phyloP scores from a whole-genome alignment of 2,113 vertebrate genomes.

The Manacus vitellinus region DNA sequence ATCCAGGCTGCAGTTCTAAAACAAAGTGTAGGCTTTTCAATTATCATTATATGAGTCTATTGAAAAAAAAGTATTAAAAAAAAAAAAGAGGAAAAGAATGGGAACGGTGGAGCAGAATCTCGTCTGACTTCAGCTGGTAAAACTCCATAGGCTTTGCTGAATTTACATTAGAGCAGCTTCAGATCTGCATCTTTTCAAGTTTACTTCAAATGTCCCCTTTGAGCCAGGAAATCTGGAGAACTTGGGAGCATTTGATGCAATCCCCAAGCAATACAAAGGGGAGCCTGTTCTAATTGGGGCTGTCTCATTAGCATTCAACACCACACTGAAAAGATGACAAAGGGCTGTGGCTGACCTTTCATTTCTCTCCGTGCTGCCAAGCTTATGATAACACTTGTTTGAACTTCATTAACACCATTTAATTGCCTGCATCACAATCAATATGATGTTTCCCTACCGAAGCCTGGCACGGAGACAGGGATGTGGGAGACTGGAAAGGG shows the following conservation, averaged over 20 bases:
- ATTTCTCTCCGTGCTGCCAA: conserved; percentile 62
- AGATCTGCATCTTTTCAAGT: conserved; percentile 65
- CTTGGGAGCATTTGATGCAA: conserved; percentile 55
- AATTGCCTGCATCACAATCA: conserved; percentile 75
- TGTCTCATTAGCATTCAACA: conserved; percentile 36
- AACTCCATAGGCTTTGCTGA: conserved; percentile 45
- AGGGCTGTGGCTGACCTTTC: conserved; percentile 58
- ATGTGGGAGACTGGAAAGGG: neutral
- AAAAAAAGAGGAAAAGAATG: neutral
- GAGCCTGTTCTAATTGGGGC: conserved; percentile 40
- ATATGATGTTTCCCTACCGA: conserved; percentile 65
- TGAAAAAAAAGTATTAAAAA: neutral
- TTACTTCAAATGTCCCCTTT: conserved; percentile 61
- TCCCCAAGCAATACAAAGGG: conserved; percentile 27
- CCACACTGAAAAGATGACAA: conserved; percentile 35
- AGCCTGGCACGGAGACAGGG: neutral
- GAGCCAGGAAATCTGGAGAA: conserved; percentile 50
- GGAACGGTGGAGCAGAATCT: neutral
- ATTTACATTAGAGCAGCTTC: conserved; percentile 48
- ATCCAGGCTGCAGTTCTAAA: neutral
- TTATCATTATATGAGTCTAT: neutral
- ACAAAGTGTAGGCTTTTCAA: conserved; percentile 43
- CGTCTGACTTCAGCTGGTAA: conserved; percentile 26
- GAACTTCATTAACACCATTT: conserved; percentile 65
- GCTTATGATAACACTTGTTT: conserved; percentile 73